A percentile compares a stretch with the other conserved stretches of the same genome.
Conservation (phyloP, 2,797 vertebrate genomes). For the Fratercula arctica region DNA sequence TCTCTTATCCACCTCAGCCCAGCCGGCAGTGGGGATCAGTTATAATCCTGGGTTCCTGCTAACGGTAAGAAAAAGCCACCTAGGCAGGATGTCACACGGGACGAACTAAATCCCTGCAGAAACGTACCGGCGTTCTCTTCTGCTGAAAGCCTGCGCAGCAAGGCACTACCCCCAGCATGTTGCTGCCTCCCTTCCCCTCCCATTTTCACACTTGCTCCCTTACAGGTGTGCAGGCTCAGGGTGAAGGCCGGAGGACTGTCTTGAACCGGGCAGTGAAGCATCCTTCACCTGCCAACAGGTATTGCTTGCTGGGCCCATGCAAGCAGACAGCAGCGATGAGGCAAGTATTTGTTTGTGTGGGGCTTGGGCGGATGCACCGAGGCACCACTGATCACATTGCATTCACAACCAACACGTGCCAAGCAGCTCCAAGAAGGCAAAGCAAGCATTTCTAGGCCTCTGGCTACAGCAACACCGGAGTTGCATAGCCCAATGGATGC, state of each 20-base stretch:
- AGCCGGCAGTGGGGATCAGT: neutral
- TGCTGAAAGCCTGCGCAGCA: neutral
- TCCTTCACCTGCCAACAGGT: neutral
- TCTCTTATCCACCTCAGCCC: neutral
- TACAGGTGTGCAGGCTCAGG: too few species aligned
- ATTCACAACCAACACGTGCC: neutral
- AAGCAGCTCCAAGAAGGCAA: neutral
- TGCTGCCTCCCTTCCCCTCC: neutral
- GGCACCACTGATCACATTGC: neutral
- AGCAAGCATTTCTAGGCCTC: neutral
- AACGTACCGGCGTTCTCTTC: neutral
- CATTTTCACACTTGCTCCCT: neutral
- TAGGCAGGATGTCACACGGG: neutral
- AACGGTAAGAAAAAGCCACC: neutral
- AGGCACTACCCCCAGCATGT: accelerated
- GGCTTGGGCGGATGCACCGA: neutral
- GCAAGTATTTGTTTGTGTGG: neutral
- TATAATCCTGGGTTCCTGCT: neutral
- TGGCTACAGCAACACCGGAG: neutral
- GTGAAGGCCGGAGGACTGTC: neutral
- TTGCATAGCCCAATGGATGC: accelerated
- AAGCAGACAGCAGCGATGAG: neutral
- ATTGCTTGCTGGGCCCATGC: too few species aligned
- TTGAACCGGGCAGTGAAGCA: neutral
- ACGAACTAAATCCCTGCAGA: neutral